These are phyloP conservation scores for Schizaphis graminum DNA, from an alignment of 2,888 invertebrate species.

Conservation along the genomic window DNA sequence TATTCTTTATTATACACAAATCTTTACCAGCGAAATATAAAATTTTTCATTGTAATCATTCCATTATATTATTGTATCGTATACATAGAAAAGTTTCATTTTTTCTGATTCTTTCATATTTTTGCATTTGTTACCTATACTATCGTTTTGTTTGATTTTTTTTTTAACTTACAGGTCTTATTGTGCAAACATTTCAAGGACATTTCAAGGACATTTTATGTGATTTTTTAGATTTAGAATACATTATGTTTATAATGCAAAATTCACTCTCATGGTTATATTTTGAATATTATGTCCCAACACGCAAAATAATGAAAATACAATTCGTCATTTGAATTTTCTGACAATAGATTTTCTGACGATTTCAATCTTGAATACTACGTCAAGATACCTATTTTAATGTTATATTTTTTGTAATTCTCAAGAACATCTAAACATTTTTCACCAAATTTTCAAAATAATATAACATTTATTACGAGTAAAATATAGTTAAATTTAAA, in stretches of 20 bases:
- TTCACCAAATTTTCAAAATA: neutral
- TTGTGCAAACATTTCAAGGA: slow-evolving; percentile 6
- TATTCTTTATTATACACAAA: neutral
- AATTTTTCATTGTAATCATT: neutral
- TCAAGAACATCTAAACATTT: neutral
- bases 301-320: neutral
- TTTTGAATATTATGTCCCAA: neutral
- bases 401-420: neutral
- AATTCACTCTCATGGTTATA: neutral
- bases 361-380: neutral
- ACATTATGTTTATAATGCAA: neutral
- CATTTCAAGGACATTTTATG: slow-evolving; percentile 11
- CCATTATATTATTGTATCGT: neutral
- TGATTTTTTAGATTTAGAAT: neutral
- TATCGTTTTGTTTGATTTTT: neutral
- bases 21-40: neutral
- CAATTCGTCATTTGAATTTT: slow-evolving; percentile 8
- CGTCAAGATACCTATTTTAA: neutral
- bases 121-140: neutral
- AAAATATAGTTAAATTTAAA: neutral
- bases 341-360: neutral
- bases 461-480: neutral
- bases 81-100: neutral
- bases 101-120: neutral
- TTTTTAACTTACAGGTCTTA: neutral